Conservation (phyloP, 2,888 invertebrate species). For the Leptarthrus brevirostris region DNA sequence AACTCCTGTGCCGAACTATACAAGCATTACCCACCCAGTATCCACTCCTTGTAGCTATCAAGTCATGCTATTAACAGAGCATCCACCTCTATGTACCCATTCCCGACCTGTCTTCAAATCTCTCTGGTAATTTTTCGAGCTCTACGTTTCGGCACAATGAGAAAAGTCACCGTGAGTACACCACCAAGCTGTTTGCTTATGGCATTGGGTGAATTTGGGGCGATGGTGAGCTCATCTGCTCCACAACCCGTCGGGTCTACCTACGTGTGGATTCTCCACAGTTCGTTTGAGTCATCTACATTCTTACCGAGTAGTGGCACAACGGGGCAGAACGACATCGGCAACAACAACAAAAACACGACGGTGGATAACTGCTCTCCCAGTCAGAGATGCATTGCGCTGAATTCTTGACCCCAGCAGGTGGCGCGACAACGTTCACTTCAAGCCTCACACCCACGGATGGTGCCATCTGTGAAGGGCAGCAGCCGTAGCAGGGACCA, state of each 20-base stretch:
- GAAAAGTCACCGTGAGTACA: neutral
- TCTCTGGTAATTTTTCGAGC: constrained; percentile 24
- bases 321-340: neutral
- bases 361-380: constrained; percentile 11
- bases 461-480: constrained; percentile 27
- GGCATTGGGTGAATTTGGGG: neutral
- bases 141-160: constrained; percentile 12
- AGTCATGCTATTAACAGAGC: constrained; percentile 29
- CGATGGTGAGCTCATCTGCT: neutral
- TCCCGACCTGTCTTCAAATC: neutral
- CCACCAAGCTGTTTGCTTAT: constrained; percentile 10
- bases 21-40: too few species aligned
- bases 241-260: constrained; percentile 6
- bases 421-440: constrained; percentile 35
- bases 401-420: constrained; percentile 39
- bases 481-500: neutral
- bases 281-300: constrained; percentile 2
- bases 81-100: constrained; percentile 2
- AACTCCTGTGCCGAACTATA: too few species aligned
- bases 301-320: constrained; percentile 22
- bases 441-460: neutral
- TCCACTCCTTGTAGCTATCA: neutral
- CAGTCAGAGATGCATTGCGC: constrained; percentile 2
- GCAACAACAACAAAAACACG: constrained; percentile 15
- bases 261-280: neutral